Evolutionary conservation across 1,140 invertebrate species (phyloP), one percentile per base, ranked within the genome.

Genomic region (Achroia grisella): DNA sequence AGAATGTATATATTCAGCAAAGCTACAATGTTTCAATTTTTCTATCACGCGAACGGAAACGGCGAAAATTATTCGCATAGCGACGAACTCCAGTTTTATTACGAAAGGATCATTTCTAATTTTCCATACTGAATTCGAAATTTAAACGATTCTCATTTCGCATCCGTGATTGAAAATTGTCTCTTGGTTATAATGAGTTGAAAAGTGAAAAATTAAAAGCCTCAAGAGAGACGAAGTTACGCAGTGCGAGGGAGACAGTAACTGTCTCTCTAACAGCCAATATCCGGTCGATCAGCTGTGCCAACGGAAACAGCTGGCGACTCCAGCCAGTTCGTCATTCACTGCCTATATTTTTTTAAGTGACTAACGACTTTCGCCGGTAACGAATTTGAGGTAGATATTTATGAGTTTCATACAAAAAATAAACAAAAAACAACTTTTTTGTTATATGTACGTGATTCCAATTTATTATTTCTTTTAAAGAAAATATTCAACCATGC

Each of bases 211-310:
- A 57, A 63, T 60, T 67, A 62, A 63, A 58, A 62, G 48, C 51
- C 39, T 17, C 48, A 48, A 55, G 3, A 50, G 49, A 52, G 46
- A 53, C 48, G 33, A 44, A 33, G 13, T 39, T 27, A 40, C 29
- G 13, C n/a, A 12, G 54, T 31, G 52, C 9, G 48, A 62, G 48
- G 42, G 52, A 48, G 63, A 66, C 12, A 23, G 44, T 9, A 31
- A 45, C 41, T 32, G 48, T 55, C 52, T 59, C 54, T 55, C 51
- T 64, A 68, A 68, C 61, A 59, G 64, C 61, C 64, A 68, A 68
- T 68, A 68, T 68, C 64, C 64, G 55, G 50, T 61, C 64, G 55
- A 64, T 64, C 61, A 67, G 64, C 64, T 67, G 62, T 65, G 62
- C 48, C 29, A 51, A 44, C 61, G 64, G 64, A 68, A 64, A 59